Evolutionary conservation across 2,888 invertebrate genomes (phyloP), one percentile per base, ranked within the genome.

Genomic region (Atrina japonica): DNA sequence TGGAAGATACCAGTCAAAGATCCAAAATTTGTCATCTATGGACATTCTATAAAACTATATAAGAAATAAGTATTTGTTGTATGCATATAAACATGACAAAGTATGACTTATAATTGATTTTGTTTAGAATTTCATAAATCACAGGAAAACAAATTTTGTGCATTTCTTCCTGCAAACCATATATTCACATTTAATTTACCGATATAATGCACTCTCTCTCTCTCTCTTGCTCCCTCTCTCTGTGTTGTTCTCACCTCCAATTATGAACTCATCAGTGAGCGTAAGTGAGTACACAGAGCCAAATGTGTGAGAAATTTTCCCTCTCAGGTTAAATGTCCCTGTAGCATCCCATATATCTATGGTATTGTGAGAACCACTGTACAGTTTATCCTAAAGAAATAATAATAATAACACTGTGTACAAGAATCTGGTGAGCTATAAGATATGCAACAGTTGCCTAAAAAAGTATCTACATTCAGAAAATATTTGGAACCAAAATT

Each of bases 321-420:
- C 86, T 47, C 80, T 74, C 6, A 82, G 68, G 50, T 78, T 73
- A 72, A 88, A 88, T 50, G 83, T 82, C 43, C 82, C 86, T 1
- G 75, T 76, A 1, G 82, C 71, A 72, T 85, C 83, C 89, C 89
- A 89, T 21, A 89, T 81, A 58, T 87, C 82, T 35, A 89, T 86
- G 0, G 83, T 83, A 61, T 88, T 88, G 77, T 89, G 88, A 11
- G 87, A 87, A 5, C 89, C 88, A 81, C 87, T 88, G 81, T 84
- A 88, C 40, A 89, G 67, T 41, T 77, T 80, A 45, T 87, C 87
- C 88, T 88, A 70, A 27, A 73, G 78, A 25, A 53, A 49, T 21
- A 52, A 18, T 3, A 49, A 11, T 43, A 14, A 5, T 11, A 56
- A 35, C 21, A 35, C 35, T 35, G n/a, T n/a, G n/a, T 3, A 43